These are phyloP conservation scores for Gephyroberyx darwinii DNA, from an alignment of 2,797 vertebrate genomes.

Conservation along the genomic window DNA sequence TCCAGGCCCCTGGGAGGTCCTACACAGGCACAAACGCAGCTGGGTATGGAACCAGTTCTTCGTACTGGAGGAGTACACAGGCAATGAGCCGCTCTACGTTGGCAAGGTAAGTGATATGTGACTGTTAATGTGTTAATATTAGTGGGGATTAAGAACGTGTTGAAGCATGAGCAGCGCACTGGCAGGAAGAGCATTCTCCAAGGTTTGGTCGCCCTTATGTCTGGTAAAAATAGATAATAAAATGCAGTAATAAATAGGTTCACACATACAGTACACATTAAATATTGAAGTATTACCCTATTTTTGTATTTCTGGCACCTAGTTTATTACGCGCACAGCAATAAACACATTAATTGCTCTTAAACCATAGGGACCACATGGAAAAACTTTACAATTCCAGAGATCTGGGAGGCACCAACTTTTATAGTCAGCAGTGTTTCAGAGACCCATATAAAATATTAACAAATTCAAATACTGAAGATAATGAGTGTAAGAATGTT, in stretches of 20 bases:
- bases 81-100: conserved; percentile 95
- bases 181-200: neutral
- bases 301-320: conserved; percentile 18
- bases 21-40: conserved; percentile 90
- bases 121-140: conserved; percentile 28
- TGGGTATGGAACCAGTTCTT: conserved; percentile 99
- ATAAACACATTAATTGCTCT: conserved; percentile 64
- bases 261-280: neutral
- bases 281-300: neutral
- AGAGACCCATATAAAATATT: conserved; percentile 56
- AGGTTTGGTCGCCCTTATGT: neutral
- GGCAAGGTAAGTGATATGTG: conserved; percentile 90
- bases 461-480: conserved; percentile 41
- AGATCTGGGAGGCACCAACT: conserved; percentile 54
- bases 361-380: conserved; percentile 50
- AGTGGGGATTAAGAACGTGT: conserved; percentile 10
- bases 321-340: conserved; percentile 28
- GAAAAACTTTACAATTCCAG: neutral
- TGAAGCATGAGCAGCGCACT: neutral
- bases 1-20: conserved; percentile 78
- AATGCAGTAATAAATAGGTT: conserved; percentile 22
- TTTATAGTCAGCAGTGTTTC: conserved; percentile 37
- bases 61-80: conserved; percentile 97
- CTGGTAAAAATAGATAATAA: neutral
- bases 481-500: conserved; percentile 42